Percentiles rank a stretch among this genome's conserved stretches.
These are phyloP conservation scores for Delia radicum DNA, from an alignment of 1,140 invertebrate genomes.

Conservation along the genomic window DNA sequence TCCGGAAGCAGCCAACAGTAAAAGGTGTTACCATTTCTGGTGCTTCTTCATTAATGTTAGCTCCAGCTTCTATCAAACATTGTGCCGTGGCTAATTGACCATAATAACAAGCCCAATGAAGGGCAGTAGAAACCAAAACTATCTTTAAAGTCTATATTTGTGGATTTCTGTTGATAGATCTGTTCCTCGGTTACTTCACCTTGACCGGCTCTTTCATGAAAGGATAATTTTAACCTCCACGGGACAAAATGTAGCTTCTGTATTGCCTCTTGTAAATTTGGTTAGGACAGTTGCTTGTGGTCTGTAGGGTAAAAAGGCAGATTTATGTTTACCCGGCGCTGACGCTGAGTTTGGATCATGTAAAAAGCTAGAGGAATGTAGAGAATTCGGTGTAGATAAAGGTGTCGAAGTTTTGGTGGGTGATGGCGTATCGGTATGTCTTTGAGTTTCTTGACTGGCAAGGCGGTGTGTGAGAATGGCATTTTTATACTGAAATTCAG, in stretches of 20 bases:
- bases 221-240: constrained; percentile 67
- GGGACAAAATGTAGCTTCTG: constrained; percentile 64
- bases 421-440: constrained; percentile 16
- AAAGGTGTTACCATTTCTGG: constrained; percentile 78
- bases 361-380: constrained; percentile 18
- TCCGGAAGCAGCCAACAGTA: constrained; percentile 81
- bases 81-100: constrained; percentile 75
- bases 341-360: constrained; percentile 37
- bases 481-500: background rate
- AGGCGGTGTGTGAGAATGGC: background rate
- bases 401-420: constrained; percentile 16
- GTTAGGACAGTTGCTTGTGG: constrained; percentile 65
- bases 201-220: constrained; percentile 84
- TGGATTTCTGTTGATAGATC: constrained; percentile 60
- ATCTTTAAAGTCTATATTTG: constrained; percentile 61
- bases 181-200: constrained; percentile 72
- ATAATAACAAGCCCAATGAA: constrained; percentile 88
- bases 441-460: background rate
- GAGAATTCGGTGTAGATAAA: constrained; percentile 15
- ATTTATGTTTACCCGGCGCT: constrained; percentile 59
- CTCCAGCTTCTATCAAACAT: constrained; percentile 68
- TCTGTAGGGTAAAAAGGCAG: constrained; percentile 68
- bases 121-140: constrained; percentile 75
- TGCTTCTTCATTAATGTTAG: constrained; percentile 71
- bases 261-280: constrained; percentile 70